Evolutionary conservation across 2,888 invertebrate genomes (phyloP).

Genomic region (Cryptophagus acutangulus): DNA sequence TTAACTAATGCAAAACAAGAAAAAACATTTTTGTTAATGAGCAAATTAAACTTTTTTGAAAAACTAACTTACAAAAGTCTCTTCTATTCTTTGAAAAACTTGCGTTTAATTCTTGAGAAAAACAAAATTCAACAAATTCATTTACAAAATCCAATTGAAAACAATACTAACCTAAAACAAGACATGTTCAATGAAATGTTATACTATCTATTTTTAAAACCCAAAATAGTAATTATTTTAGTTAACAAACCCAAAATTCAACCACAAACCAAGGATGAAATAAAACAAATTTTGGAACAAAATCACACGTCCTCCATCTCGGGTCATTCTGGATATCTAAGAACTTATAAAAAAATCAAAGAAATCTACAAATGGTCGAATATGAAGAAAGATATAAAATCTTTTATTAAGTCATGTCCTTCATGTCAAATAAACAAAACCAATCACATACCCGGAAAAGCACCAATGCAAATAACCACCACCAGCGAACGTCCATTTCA

Average conservation of each 20-base stretch:
- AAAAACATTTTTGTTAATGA: neutral
- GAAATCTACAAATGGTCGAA: constrained; percentile 4
- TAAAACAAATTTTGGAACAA: constrained; percentile 13
- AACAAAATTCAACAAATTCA: constrained; percentile 25
- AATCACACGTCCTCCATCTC: constrained; percentile 8
- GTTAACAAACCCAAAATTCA: constrained; percentile 6
- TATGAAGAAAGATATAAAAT: constrained; percentile 5
- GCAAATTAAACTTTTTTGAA: constrained; percentile 4
- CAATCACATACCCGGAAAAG: constrained; percentile 16
- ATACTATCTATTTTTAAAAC: constrained; percentile 6
- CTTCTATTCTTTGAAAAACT: constrained; percentile 1
- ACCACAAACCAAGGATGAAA: constrained; percentile 6
- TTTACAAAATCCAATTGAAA: constrained; percentile 7
- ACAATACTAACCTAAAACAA: constrained; percentile 10
- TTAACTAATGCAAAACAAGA: neutral
- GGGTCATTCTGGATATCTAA: constrained; percentile 10
- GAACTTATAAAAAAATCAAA: constrained; percentile 13
- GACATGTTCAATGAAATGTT: constrained; percentile 9
- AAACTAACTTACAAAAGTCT: neutral
- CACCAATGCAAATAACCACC: constrained; percentile 33
- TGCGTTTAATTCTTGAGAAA: neutral
- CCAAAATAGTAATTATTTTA: constrained; percentile 3
- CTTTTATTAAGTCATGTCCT: constrained; percentile 5
- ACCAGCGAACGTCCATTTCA: constrained; percentile 28
- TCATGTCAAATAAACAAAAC: constrained; percentile 26